These are phyloP conservation scores for Bubo scandiacus DNA, from an alignment of 2,113 vertebrate species.

Conservation along the genomic window DNA sequence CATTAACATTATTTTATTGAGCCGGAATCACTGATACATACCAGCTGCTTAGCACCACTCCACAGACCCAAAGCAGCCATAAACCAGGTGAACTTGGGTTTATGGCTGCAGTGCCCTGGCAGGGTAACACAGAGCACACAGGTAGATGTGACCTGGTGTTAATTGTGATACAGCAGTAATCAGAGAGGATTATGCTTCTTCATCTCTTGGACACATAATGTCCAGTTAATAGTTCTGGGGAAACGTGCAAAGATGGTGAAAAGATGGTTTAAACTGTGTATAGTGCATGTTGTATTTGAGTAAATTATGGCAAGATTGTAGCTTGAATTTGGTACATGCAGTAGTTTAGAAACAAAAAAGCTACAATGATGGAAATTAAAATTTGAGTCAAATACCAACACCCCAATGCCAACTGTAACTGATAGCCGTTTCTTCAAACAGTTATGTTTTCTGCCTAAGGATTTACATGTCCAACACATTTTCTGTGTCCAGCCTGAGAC, in stretches of 20 bases:
- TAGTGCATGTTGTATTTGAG: background rate
- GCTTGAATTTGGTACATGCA: background rate
- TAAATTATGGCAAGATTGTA: background rate
- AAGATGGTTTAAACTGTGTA: background rate
- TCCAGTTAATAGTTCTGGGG: background rate
- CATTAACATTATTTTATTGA: background rate
- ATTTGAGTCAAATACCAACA: background rate
- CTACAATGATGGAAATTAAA: background rate
- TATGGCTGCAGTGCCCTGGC: background rate
- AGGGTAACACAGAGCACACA: background rate
- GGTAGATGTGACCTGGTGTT: background rate
- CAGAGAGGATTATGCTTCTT: background rate
- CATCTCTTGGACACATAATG: background rate
- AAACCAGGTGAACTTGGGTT: background rate
- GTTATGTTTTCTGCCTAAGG: background rate
- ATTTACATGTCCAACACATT: background rate
- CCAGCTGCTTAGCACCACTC: background rate
- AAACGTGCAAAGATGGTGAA: background rate
- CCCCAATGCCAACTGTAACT: background rate
- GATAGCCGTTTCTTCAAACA: background rate
- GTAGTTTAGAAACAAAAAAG: background rate
- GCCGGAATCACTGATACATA: accelerated
- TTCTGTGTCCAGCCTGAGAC: background rate
- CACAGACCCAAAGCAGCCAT: background rate
- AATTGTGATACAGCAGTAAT: background rate